Conservation (phyloP, 2,113 vertebrate genomes). For the Pavo muticus region DNA sequence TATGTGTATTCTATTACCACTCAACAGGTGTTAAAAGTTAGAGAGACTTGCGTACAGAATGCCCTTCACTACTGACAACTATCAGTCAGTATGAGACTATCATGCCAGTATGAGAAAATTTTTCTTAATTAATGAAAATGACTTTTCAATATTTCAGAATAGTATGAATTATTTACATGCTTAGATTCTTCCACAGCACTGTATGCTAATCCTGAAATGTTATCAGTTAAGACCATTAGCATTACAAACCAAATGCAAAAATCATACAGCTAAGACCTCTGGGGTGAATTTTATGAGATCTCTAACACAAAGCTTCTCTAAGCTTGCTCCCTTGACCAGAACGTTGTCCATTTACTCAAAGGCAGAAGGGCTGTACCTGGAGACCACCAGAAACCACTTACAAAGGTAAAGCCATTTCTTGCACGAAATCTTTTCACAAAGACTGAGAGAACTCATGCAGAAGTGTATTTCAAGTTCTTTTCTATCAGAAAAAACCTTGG, state of each 20-base stretch:
- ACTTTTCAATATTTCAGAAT: not conserved
- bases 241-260: not conserved
- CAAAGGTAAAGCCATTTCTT: not conserved
- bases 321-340: not conserved
- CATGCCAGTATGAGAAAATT: not conserved
- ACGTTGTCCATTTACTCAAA: not conserved
- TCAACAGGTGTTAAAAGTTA: not conserved
- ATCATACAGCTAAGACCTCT: not conserved
- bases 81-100: not conserved
- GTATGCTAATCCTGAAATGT: not conserved
- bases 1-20: not conserved
- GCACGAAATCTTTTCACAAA: slow-evolving; percentile 2
- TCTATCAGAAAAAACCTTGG: not conserved
- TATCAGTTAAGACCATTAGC: not conserved
- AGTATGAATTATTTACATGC: not conserved
- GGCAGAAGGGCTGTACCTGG: not conserved
- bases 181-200: not conserved
- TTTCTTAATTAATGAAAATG: not conserved
- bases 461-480: not conserved
- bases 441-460: not conserved
- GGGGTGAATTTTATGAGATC: not conserved
- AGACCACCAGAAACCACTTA: not conserved
- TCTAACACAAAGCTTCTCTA: not conserved
- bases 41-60: not conserved
- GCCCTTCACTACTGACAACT: not conserved